Percentiles rank a stretch among this genome's conserved stretches.
Conservation (phyloP, 1,140 invertebrate genomes). For the Scaptomyza hsui region DNA sequence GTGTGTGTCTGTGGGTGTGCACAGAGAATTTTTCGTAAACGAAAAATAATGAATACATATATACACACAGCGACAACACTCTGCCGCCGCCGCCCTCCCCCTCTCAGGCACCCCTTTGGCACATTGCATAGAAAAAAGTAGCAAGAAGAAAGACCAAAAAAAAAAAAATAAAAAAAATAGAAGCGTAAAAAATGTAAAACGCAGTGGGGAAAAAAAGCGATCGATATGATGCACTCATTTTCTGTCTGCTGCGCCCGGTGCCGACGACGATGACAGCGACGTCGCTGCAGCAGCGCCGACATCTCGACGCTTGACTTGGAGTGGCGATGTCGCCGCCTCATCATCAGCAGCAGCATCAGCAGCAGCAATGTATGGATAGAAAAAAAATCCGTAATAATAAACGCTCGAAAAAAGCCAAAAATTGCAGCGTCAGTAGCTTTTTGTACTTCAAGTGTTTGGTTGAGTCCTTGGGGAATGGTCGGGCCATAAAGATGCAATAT, state of each 20-base stretch:
- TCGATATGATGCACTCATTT: constrained; percentile 84
- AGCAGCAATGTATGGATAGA: constrained; percentile 18
- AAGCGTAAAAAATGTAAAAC: constrained; percentile 62
- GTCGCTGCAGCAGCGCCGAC: constrained; percentile 42
- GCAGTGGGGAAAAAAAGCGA: constrained; percentile 79
- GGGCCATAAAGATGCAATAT: constrained; percentile 16
- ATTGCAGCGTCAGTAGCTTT: constrained; percentile 81
- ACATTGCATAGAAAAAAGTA: constrained; percentile 80
- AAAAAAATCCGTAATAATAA: constrained; percentile 78
- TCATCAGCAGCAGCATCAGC: constrained; percentile 41
- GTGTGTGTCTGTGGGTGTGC: constrained; percentile 34
- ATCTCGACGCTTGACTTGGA: constrained; percentile 56
- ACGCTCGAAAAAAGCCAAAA: constrained; percentile 80
- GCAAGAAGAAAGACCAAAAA: constrained; percentile 79
- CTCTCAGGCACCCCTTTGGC: constrained; percentile 8
- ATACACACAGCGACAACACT: constrained; percentile 66
- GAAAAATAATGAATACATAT: constrained; percentile 79
- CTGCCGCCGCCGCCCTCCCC: background rate
- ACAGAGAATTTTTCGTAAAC: constrained; percentile 80
- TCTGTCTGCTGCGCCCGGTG: constrained; percentile 81
- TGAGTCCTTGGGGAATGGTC: constrained; percentile 24
- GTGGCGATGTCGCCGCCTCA: constrained; percentile 57
- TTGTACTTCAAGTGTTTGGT: constrained; percentile 73
- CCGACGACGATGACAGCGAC: constrained; percentile 14
- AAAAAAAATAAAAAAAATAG: constrained; percentile 45